Base-by-base conservation (phyloP, 2,888 invertebrate species). In the Globia sparganii region DNA sequence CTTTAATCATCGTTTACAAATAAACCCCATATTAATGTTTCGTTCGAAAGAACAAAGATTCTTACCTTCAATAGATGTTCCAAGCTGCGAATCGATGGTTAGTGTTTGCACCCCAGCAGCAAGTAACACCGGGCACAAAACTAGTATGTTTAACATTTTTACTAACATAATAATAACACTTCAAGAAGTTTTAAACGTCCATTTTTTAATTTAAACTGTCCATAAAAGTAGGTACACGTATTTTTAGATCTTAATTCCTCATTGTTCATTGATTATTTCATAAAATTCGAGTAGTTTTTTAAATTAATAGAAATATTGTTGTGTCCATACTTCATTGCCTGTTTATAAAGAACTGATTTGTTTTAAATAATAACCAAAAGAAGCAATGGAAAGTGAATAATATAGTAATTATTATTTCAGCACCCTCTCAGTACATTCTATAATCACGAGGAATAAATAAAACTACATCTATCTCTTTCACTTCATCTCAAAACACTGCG, bases 41-140 rank as follows among this genome's bases (percentile, higher is more conserved):
- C 0, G 25, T 49, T 8, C 2, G 49, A 49, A 25, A 53, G 25
- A 25, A 28, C n/a, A 58, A 18, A 43, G 3, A 8, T 34, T 71
- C 92, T 93, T 90, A 96, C 96, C 96, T 94, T 96, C 96, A 74
- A 96, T 88, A 3, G 96, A 96, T 58, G 96, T 96, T 56, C 96
- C 96, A 72, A 96, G 92, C 76, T 95, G 94, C 0, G 96, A 94
- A 82, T 96, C 96, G 31, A 96, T 96, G 9, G 96, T 96, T 59
- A 96, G 73, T 0, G 96, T 96, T 81, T 95, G 93, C 15, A 95
- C 96, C 6, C 91, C 94, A 28, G 93, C 94, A 3, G 91, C 95
- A 43, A 96, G 93, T 86, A 95, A 85, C 89, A 92, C 94, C 88
- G 95, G 95, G 78, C 95, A 95, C 94, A 95, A 85, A 85, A 93